These are phyloP conservation scores for Drosophila santomea DNA, from an alignment of 1,140 invertebrate genomes.

Conservation along the genomic window DNA sequence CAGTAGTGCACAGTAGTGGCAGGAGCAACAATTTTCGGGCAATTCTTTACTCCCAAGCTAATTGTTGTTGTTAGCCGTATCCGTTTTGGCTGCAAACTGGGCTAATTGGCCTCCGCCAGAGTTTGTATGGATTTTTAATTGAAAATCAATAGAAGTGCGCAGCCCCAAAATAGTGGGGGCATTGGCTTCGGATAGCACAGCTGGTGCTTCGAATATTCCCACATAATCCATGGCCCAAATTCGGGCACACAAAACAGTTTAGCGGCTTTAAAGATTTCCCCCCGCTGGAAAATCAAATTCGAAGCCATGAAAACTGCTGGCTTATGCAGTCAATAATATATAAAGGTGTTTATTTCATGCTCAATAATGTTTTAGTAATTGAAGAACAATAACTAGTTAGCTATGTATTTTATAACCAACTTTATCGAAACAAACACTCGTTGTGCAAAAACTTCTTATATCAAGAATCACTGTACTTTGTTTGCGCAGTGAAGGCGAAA, in stretches of 20 bases:
- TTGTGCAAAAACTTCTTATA: neutral
- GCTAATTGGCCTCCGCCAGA: constrained; percentile 68
- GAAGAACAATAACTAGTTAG: too few relatives aligned
- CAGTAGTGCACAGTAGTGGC: constrained; percentile 10
- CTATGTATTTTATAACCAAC: too few relatives aligned
- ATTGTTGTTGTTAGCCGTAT: constrained; percentile 76
- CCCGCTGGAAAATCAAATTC: neutral
- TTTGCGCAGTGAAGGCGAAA: neutral
- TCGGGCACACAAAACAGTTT: constrained; percentile 16
- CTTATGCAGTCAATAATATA: neutral
- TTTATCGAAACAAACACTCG: too few relatives aligned
- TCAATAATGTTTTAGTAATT: too few relatives aligned
- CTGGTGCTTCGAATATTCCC: constrained; percentile 29
- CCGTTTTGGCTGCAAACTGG: constrained; percentile 69
- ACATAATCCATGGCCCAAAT: constrained; percentile 56
- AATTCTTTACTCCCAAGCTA: constrained; percentile 43
- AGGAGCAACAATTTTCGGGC: constrained; percentile 38
- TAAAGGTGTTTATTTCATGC: too few relatives aligned
- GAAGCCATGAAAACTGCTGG: neutral
- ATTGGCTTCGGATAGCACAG: constrained; percentile 20
- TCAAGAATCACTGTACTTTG: constrained; percentile 7
- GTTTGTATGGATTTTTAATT: constrained; percentile 79
- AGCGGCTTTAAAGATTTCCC: constrained; percentile 15
- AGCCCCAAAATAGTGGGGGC: constrained; percentile 7
- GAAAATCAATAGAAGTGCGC: constrained; percentile 71